Evolutionary conservation across 2,888 invertebrate genomes (phyloP).

Genomic region (Acleris laterana): DNA sequence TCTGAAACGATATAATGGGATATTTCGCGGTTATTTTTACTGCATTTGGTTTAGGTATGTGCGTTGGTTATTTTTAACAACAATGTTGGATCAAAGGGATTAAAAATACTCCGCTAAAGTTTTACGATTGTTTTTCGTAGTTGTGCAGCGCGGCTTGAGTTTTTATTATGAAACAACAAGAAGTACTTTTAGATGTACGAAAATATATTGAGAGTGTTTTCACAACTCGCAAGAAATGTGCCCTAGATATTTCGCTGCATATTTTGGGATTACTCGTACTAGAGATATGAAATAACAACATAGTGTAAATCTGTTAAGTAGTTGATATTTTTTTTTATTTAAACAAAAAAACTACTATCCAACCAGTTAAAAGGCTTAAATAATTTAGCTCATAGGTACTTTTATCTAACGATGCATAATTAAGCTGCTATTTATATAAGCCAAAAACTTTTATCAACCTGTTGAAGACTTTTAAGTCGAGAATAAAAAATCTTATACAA

Average conservation of each 20-base stretch:
- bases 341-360: too few species aligned
- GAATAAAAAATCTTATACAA: too few species aligned
- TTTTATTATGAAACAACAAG: constrained; percentile 11
- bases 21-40: constrained; percentile 32
- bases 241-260: neutral
- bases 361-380: too few species aligned
- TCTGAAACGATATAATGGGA: constrained; percentile 34
- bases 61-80: constrained; percentile 17
- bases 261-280: too few species aligned
- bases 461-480: too few species aligned
- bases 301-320: too few species aligned
- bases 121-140: constrained; percentile 23
- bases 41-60: constrained; percentile 18
- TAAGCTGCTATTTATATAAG: too few species aligned
- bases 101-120: constrained; percentile 11
- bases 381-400: too few species aligned
- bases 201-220: constrained; percentile 7
- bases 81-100: constrained; percentile 33
- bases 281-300: too few species aligned
- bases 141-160: neutral
- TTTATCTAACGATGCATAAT: too few species aligned
- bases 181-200: constrained; percentile 3
- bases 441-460: too few species aligned
- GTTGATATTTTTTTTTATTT: too few species aligned
- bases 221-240: neutral